A percentile compares a stretch with the other conserved stretches of the same genome.
Evolutionary conservation across 2,797 vertebrate genomes (phyloP).

Genomic region (Adelosebastes latens): DNA sequence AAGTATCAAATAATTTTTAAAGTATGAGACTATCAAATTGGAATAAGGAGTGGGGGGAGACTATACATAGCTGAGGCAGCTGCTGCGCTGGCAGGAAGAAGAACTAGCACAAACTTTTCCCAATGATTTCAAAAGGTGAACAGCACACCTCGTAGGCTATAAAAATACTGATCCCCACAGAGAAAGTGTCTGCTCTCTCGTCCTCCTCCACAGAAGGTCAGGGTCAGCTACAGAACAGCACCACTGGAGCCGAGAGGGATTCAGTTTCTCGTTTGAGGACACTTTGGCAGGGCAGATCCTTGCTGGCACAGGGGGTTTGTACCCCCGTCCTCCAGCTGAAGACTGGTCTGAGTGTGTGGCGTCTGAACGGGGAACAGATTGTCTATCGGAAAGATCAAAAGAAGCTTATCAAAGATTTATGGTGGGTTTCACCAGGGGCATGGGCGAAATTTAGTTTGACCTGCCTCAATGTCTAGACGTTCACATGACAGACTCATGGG

Average conservation of each 20-base stretch:
- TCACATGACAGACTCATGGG: not conserved
- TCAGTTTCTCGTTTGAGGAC: conserved; percentile 21
- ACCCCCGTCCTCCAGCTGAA: not conserved
- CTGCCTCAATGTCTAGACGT: not conserved
- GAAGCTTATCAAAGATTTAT: conserved; percentile 26
- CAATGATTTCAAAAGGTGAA: conserved; percentile 44
- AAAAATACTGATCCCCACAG: conserved; percentile 33
- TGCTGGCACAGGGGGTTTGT: conserved; percentile 3
- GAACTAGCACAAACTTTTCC: conserved; percentile 16
- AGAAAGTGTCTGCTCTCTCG: conserved; percentile 20
- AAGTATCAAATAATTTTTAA: not conserved
- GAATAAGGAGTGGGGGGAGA: not conserved
- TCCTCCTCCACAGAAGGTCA: conserved; percentile 43
- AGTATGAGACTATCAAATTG: not conserved
- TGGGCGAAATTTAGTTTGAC: not conserved
- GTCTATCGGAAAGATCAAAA: conserved; percentile 21
- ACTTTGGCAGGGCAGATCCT: conserved; percentile 18
- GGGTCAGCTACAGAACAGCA: conserved; percentile 36
- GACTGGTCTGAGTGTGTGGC: not conserved
- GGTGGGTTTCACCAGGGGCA: conserved; percentile 1
- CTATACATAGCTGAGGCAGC: conserved; percentile 3
- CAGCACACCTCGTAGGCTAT: conserved; percentile 13
- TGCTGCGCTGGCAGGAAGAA: conserved; percentile 4
- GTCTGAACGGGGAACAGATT: not conserved
- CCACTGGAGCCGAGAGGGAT: conserved; percentile 11